Evolutionary conservation across 1,140 invertebrate genomes (phyloP).

Genomic region (Drosophila micromelanica): DNA sequence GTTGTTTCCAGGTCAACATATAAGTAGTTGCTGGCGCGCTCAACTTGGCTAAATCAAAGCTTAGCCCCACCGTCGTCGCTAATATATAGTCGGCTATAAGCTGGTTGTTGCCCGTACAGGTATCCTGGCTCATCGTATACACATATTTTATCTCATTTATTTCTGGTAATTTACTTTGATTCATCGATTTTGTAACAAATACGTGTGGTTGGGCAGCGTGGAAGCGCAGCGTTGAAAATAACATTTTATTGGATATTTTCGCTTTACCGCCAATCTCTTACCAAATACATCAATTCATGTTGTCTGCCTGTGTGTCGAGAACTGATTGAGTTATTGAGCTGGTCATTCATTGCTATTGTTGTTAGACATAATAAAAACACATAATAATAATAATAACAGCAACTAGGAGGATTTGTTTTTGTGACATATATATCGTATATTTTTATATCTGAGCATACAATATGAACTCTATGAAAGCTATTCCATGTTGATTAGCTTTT

Average conservation of each 20-base stretch:
- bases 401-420: neutral
- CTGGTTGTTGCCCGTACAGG: constrained; percentile 11
- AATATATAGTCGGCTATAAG: constrained; percentile 7
- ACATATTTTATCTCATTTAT: constrained; percentile 82
- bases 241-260: constrained; percentile 69
- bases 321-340: constrained; percentile 81
- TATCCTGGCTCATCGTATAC: constrained; percentile 48
- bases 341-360: constrained; percentile 15
- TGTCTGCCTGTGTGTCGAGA: constrained; percentile 28
- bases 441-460: neutral
- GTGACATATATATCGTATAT: neutral
- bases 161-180: constrained; percentile 83
- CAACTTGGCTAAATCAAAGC: constrained; percentile 51
- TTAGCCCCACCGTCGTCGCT: constrained; percentile 4
- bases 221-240: constrained; percentile 22
- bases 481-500: too few species aligned
- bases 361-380: constrained; percentile 33
- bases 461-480: too few species aligned
- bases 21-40: constrained; percentile 41
- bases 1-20: constrained; percentile 59
- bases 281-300: constrained; percentile 47
- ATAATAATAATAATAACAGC: constrained; percentile 73
- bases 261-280: constrained; percentile 6
- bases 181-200: constrained; percentile 81
- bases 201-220: constrained; percentile 15